These are phyloP conservation scores for Sebastes vulpes DNA, from an alignment of 2,797 vertebrate species.

Conservation along the genomic window DNA sequence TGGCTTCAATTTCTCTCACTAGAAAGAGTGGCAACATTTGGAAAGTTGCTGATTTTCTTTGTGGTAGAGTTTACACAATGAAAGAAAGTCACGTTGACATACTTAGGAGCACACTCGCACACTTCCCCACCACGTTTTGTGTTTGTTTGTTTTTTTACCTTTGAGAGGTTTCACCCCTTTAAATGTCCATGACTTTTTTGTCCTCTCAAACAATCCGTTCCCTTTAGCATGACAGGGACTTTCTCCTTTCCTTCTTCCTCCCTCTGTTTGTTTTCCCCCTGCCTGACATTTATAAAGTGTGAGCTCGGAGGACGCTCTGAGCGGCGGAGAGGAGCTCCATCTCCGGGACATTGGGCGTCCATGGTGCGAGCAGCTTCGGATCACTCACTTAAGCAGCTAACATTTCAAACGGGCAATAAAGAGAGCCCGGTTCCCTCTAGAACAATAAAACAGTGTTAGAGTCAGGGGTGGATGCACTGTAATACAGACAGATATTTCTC, in stretches of 20 bases:
- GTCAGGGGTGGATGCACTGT: constrained; percentile 73
- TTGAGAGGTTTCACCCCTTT: not conserved
- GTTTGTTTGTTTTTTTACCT: not conserved
- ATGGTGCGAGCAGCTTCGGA: constrained; percentile 56
- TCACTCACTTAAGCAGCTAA: constrained; percentile 76
- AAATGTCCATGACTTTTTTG: constrained; percentile 26
- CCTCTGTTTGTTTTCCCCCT: constrained; percentile 30
- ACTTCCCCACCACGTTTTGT: not conserved
- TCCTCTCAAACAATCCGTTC: not conserved
- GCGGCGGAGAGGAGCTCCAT: constrained; percentile 25
- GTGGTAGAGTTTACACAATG: not conserved
- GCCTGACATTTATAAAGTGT: constrained; percentile 63
- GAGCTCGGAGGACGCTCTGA: constrained; percentile 38
- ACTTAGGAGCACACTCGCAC: not conserved
- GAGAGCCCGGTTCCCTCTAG: constrained; percentile 68
- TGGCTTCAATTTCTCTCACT: too few relatives aligned
- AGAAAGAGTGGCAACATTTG: too few relatives aligned
- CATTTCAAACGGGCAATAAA: constrained; percentile 78
- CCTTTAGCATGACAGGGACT: constrained; percentile 1
- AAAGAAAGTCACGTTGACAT: not conserved
- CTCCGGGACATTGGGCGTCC: constrained; percentile 65
- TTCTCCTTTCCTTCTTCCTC: constrained; percentile 8
- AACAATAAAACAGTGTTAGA: constrained; percentile 73
- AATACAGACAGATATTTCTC: constrained; percentile 72
- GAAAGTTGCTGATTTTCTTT: not conserved